Percentiles rank a stretch among this genome's conserved stretches.
Evolutionary conservation across 2,888 invertebrate genomes (phyloP).

Genomic region (Lasioglossum calceatum): DNA sequence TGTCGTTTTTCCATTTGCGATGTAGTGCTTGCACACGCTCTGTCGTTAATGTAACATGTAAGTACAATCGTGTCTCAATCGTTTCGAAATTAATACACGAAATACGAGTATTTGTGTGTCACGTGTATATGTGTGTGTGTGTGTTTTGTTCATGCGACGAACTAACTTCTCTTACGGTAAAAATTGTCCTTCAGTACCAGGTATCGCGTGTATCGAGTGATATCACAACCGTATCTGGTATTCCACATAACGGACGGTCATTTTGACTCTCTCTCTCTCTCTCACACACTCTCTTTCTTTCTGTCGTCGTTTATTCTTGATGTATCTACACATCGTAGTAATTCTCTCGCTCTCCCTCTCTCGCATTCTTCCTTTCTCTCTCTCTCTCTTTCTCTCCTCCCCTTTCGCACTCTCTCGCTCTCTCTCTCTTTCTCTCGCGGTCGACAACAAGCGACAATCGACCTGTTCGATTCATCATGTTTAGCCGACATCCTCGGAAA

Average conservation of each 20-base stretch:
- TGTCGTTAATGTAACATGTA: conserved; percentile 28
- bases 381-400: conserved; percentile 19
- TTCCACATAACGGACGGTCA: conserved; percentile 32
- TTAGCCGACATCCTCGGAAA: conserved; percentile 28
- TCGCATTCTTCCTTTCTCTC: neutral
- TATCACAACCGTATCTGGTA: conserved; percentile 39
- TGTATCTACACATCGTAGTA: no score
- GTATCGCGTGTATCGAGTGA: conserved; percentile 18
- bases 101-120: conserved; percentile 8
- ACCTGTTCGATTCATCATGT: conserved; percentile 37
- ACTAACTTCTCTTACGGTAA: neutral
- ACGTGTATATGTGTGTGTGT: neutral
- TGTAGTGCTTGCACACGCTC: neutral
- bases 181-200: conserved; percentile 7
- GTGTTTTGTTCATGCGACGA: conserved; percentile 10
- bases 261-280: conserved; percentile 28
- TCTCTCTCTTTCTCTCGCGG: conserved; percentile 27
- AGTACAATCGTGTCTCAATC: conserved; percentile 34
- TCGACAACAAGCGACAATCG: conserved; percentile 36
- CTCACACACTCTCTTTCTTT: neutral
- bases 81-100: conserved; percentile 19
- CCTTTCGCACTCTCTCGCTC: conserved; percentile 31
- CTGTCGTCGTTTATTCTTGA: no score
- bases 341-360: no score
- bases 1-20: conserved; percentile 18